These are phyloP conservation scores for Poeciliopsis turrubarensis DNA, from an alignment of 2,113 vertebrate species.

Conservation along the genomic window DNA sequence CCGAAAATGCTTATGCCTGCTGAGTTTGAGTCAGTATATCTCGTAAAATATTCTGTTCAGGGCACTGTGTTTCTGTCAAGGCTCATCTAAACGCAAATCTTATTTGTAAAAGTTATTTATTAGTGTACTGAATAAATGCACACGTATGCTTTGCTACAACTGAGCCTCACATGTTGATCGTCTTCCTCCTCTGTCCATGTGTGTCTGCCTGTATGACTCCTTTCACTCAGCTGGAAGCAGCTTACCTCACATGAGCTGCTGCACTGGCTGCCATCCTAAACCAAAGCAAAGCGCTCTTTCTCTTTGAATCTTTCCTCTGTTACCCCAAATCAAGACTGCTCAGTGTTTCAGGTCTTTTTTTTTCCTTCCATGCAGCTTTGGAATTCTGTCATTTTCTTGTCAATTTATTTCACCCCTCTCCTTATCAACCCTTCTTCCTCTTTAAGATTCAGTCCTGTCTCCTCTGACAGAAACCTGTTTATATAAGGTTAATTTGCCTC, in stretches of 20 bases:
- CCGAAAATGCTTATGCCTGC: too few species aligned
- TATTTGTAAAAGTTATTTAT: too few species aligned
- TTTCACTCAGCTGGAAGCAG: conserved; percentile 69
- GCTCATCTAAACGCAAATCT: too few species aligned
- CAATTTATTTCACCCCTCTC: conserved; percentile 37
- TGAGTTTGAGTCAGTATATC: too few species aligned
- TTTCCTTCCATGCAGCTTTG: conserved; percentile 49
- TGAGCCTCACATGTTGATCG: conserved; percentile 16
- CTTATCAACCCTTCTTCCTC: background rate
- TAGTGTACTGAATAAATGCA: conserved; percentile 3
- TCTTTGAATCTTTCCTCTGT: conserved; percentile 31
- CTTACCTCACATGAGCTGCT: conserved; percentile 73
- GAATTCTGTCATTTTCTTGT: conserved; percentile 46
- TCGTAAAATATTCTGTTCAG: too few species aligned
- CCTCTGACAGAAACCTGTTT: conserved; percentile 62
- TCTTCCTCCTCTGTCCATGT: conserved; percentile 25
- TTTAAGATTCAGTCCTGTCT: conserved; percentile 33
- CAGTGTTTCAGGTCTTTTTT: conserved; percentile 53
- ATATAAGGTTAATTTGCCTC: conserved; percentile 72
- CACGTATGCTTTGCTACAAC: conserved; percentile 29
- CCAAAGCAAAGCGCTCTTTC: conserved; percentile 43
- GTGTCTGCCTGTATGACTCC: conserved; percentile 33
- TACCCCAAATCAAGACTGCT: conserved; percentile 57
- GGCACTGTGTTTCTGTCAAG: too few species aligned
- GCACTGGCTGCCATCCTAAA: conserved; percentile 61